These are phyloP conservation scores for Eupithecia inturbata DNA, from an alignment of 2,888 invertebrate species.

Conservation along the genomic window DNA sequence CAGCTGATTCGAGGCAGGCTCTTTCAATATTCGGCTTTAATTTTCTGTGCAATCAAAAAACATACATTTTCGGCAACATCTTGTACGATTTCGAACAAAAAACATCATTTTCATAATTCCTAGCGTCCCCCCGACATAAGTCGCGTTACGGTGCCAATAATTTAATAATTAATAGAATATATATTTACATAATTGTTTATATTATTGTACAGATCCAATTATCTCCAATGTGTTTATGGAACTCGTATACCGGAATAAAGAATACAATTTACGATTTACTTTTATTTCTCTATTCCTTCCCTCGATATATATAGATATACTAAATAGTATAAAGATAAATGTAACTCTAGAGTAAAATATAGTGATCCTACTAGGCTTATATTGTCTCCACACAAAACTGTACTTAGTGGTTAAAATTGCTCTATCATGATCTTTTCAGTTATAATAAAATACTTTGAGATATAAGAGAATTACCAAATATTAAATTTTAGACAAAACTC, in stretches of 20 bases:
- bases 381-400: no score
- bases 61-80: neutral
- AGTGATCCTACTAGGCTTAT: no score
- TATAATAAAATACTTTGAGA: no score
- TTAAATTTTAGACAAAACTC: no score
- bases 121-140: constrained; percentile 63
- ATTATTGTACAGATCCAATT: constrained; percentile 69
- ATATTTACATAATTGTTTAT: constrained; percentile 81
- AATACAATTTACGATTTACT: constrained; percentile 59
- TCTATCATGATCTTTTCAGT: no score
- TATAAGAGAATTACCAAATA: no score
- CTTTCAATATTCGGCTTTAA: neutral
- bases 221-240: constrained; percentile 69
- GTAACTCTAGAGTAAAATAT: no score
- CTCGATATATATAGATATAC: neutral
- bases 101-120: constrained; percentile 17
- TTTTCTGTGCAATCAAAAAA: neutral
- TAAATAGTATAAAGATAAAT: no score
- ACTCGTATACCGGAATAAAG: constrained; percentile 78
- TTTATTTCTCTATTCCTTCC: constrained; percentile 53
- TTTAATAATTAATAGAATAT: constrained; percentile 62
- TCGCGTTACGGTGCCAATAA: constrained; percentile 77
- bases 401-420: no score
- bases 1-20: neutral
- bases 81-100: neutral